These are phyloP conservation scores for Nicator chloris DNA, from an alignment of 2,113 vertebrate species.

Conservation along the genomic window DNA sequence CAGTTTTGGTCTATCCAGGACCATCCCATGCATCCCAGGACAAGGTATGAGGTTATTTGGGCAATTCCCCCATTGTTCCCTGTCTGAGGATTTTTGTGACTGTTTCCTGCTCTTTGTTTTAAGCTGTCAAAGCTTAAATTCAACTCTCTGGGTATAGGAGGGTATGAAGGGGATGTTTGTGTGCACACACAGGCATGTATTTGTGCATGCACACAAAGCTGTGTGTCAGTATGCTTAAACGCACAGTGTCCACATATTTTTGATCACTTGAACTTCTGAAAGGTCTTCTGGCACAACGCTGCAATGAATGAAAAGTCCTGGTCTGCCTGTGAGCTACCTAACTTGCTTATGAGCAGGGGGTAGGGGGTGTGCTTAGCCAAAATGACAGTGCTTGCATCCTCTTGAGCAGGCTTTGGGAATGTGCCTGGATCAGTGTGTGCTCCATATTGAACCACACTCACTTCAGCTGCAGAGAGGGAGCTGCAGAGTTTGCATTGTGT, in stretches of 20 bases:
- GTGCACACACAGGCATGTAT: background rate
- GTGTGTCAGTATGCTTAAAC: background rate
- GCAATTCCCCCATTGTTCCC: rapidly evolving
- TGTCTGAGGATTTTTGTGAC: background rate
- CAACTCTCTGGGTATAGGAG: background rate
- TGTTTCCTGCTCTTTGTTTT: background rate
- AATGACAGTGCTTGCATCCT: rapidly evolving
- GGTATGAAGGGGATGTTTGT: background rate
- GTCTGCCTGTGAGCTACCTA: background rate
- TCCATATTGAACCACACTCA: rapidly evolving
- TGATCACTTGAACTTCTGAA: background rate
- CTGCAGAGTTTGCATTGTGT: background rate
- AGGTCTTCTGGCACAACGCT: background rate
- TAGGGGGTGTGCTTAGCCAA: too few relatives aligned
- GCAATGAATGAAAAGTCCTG: background rate
- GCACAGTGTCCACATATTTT: rapidly evolving
- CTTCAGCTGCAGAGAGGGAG: background rate
- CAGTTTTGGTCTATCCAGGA: background rate
- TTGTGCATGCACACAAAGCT: rapidly evolving
- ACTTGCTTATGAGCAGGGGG: rapidly evolving
- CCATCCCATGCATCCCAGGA: rapidly evolving
- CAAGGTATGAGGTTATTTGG: background rate
- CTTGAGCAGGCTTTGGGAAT: background rate
- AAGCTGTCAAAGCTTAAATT: background rate
- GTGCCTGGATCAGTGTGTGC: background rate